Evolutionary conservation across 1,140 invertebrate species (phyloP).

Genomic region (Ostrea edulis): DNA sequence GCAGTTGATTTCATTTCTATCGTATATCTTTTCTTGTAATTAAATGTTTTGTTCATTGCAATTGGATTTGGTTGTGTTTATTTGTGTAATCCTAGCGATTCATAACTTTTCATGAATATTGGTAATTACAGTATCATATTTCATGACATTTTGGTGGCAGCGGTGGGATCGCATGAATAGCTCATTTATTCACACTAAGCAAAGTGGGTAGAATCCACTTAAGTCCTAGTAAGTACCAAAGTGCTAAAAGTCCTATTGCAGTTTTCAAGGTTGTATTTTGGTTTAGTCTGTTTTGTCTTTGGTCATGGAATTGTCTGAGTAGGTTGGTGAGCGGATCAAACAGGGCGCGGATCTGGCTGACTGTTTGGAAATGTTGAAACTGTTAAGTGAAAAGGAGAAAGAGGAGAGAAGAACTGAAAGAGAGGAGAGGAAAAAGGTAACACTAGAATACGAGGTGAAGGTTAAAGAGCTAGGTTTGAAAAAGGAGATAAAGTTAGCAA

Average conservation of each 20-base stretch:
- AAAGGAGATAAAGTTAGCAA: background rate
- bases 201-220: too few species aligned
- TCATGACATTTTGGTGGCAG: background rate
- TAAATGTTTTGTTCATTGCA: too few species aligned
- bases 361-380: background rate
- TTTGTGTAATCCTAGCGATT: too few species aligned
- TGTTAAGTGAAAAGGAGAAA: background rate
- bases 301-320: background rate
- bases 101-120: too few species aligned
- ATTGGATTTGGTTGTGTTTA: too few species aligned
- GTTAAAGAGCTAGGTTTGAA: background rate
- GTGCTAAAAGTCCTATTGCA: background rate
- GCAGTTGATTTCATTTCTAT: too few species aligned
- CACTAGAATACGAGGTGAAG: background rate
- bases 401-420: background rate
- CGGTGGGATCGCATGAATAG: background rate
- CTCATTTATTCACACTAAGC: too few species aligned
- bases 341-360: background rate
- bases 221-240: too few species aligned
- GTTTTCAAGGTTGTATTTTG: background rate
- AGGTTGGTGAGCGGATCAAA: background rate
- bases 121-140: too few species aligned
- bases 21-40: too few species aligned
- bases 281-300: background rate
- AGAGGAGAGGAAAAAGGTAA: background rate